Conservation (phyloP, 2,797 vertebrate species). For the Urosaurus nigricauda region DNA sequence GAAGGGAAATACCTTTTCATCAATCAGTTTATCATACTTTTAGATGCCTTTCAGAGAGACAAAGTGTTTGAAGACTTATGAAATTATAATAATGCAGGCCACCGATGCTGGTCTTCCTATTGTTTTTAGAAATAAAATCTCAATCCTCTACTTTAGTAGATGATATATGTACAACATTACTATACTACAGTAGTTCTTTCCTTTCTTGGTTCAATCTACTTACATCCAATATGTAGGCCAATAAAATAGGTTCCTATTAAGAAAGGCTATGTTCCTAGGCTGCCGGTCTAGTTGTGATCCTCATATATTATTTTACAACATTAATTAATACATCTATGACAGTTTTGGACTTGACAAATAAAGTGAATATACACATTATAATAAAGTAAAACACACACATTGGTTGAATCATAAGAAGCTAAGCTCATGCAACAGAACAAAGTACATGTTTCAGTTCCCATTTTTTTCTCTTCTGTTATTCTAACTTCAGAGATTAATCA, state of each 20-base stretch:
- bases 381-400: neutral
- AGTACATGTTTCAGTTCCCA: neutral
- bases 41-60: conserved; percentile 19
- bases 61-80: neutral
- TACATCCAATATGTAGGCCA: too few relatives aligned
- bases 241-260: too few relatives aligned
- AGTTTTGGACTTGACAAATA: too few relatives aligned
- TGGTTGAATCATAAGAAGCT: neutral
- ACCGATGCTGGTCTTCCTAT: neutral
- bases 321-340: too few relatives aligned
- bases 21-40: neutral
- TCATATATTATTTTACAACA: too few relatives aligned
- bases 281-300: too few relatives aligned
- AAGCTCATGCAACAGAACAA: neutral
- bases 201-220: too few relatives aligned
- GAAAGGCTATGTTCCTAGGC: too few relatives aligned
- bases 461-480: neutral
- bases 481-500: neutral
- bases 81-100: neutral
- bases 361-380: too few relatives aligned
- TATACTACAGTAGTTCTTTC: too few relatives aligned
- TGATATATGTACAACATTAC: neutral
- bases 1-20: conserved; percentile 30
- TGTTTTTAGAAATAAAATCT: neutral
- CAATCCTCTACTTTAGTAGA: neutral